Percentiles rank a stretch among this genome's conserved stretches.
phyloP scores from a whole-genome alignment of 1,140 invertebrate species.

The Hermatobates lingyangjiaoensis region DNA sequence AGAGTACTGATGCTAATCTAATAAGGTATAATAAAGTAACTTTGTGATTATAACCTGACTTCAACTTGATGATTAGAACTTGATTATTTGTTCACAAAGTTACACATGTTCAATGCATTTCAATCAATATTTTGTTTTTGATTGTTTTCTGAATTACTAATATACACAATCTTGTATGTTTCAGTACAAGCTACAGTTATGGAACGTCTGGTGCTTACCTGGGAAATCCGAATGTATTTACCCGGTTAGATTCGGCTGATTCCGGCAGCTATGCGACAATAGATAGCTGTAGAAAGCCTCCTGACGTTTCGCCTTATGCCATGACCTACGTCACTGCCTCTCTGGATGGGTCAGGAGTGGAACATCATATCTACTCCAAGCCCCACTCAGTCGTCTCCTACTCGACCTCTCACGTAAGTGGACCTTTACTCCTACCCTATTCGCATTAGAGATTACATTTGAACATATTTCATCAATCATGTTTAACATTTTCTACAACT shows the following conservation, averaged over 20 bases:
- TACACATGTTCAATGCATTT: no score
- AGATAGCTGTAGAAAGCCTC: conserved; percentile 48
- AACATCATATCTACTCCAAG: conserved; percentile 32
- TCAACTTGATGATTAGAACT: no score
- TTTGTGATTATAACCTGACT: no score
- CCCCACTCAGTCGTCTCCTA: conserved; percentile 30
- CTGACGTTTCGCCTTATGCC: conserved; percentile 27
- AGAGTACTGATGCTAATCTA: no score
- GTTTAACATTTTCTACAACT: no score
- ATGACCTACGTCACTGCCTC: conserved; percentile 30
- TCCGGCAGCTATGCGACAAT: conserved; percentile 63
- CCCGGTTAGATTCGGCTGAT: conserved; percentile 35
- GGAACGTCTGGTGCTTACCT: conserved; percentile 45
- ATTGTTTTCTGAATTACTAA: no score
- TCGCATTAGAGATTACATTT: no score
- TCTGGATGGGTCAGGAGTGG: conserved; percentile 22
- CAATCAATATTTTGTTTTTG: no score
- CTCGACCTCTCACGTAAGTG: conserved; percentile 27
- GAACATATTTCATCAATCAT: no score
- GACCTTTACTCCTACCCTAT: neutral
- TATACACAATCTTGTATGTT: neutral
- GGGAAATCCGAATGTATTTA: conserved; percentile 37
- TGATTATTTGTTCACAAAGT: no score
- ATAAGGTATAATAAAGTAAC: no score
- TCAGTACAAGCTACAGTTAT: conserved; percentile 38